Evolutionary conservation across 2,113 vertebrate genomes (phyloP).

Genomic region (Gadus chalcogrammus): DNA sequence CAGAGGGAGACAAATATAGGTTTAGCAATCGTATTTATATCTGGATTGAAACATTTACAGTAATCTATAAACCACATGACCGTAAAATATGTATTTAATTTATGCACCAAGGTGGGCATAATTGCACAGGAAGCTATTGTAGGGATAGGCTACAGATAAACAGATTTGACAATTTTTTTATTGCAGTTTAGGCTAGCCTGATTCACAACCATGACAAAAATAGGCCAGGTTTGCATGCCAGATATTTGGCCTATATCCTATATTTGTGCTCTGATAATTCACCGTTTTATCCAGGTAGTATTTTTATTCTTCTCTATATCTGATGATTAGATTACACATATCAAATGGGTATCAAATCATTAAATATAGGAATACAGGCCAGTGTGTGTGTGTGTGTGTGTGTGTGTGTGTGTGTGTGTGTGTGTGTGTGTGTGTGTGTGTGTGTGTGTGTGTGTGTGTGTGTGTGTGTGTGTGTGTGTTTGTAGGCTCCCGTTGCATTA

Average conservation of each 20-base stretch:
- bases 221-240: neutral
- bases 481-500: slow-evolving; percentile 20
- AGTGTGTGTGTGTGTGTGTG: slow-evolving; percentile 10
- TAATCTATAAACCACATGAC: slow-evolving; percentile 24
- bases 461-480: neutral
- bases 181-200: too few relatives aligned
- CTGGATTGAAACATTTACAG: slow-evolving; percentile 32
- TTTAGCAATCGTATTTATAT: slow-evolving; percentile 33
- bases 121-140: slow-evolving; percentile 1
- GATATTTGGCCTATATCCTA: neutral
- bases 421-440: slow-evolving; percentile 8
- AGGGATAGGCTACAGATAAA: slow-evolving; percentile 9
- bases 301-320: slow-evolving; percentile 36
- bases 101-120: slow-evolving; percentile 27
- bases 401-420: neutral
- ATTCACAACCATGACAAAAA: neutral
- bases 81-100: slow-evolving; percentile 36
- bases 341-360: slow-evolving; percentile 29
- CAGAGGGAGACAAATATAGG: slow-evolving; percentile 19
- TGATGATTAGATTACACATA: slow-evolving; percentile 43
- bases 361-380: slow-evolving; percentile 35
- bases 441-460: neutral
- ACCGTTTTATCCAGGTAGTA: slow-evolving; percentile 42
- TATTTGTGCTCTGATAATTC: slow-evolving; percentile 33
- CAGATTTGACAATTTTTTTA: neutral